These are phyloP conservation scores for Atlantisia rogersi DNA, from an alignment of 2,113 vertebrate species.

Conservation along the genomic window DNA sequence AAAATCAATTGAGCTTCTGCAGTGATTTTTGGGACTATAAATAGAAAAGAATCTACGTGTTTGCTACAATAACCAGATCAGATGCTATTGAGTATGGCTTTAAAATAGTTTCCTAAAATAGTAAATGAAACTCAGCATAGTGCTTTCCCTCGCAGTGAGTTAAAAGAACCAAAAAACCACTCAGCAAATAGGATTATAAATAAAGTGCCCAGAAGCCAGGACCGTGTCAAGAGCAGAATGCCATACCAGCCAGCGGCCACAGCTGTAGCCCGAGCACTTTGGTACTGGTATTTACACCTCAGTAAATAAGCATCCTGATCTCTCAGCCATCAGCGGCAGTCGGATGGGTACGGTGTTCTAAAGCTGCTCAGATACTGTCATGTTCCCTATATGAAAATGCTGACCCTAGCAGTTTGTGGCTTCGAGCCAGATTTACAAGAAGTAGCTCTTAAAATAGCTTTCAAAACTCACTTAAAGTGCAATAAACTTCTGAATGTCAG, in stretches of 20 bases:
- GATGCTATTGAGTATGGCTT: not conserved
- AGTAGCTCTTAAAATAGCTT: not conserved
- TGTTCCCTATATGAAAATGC: not conserved
- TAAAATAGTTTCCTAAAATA: constrained; percentile 52
- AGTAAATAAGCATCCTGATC: not conserved
- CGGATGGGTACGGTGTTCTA: not conserved
- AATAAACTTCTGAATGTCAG: not conserved
- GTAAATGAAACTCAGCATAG: not conserved
- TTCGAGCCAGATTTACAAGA: not conserved
- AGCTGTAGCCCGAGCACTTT: not conserved
- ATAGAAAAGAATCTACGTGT: not conserved
- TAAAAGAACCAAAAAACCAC: constrained; percentile 14
- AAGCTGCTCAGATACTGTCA: not conserved
- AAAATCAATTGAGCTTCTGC: constrained; percentile 1
- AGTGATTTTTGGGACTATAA: constrained; percentile 10
- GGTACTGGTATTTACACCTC: not conserved
- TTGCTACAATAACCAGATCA: constrained; percentile 15
- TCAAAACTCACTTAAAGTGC: not conserved
- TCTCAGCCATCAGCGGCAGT: not conserved
- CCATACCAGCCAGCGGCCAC: not conserved
- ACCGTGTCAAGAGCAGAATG: not conserved
- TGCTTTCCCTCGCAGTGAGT: constrained; percentile 18
- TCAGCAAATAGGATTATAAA: constrained; percentile 46
- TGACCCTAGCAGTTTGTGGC: not conserved
- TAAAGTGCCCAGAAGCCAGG: not conserved